A percentile compares a stretch with the other conserved stretches of the same genome.
Conservation (phyloP, 2,888 invertebrate species). For the Thymelicus lineola region DNA sequence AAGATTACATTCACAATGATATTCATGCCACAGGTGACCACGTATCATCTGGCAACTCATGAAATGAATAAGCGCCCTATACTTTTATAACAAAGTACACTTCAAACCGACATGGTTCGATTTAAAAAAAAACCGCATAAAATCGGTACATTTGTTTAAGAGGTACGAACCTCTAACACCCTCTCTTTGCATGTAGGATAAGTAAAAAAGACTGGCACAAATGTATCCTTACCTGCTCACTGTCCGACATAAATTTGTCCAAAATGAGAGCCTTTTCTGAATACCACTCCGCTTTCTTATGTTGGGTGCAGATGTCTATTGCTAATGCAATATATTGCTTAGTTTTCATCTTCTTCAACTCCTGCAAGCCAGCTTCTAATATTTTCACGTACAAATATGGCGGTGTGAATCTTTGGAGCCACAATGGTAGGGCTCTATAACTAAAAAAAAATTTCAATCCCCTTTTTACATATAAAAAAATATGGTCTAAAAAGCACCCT, state of each 20-base stretch:
- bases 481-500: no score
- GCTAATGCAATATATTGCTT: conserved; percentile 64
- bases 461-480: not conserved
- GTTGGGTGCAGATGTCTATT: conserved; percentile 75
- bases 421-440: conserved; percentile 70
- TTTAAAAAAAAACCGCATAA: no score
- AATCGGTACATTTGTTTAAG: no score
- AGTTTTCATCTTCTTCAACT: conserved; percentile 64
- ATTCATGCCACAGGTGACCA: no score
- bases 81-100: no score
- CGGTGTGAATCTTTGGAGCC: conserved; percentile 86
- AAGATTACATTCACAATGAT: no score
- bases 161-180: no score
- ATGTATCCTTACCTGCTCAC: conserved; percentile 58
- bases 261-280: conserved; percentile 87
- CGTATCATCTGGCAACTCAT: no score
- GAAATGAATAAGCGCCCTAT: no score
- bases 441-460: conserved; percentile 50
- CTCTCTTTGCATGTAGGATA: no score
- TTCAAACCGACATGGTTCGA: no score
- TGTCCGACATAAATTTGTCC: conserved; percentile 63
- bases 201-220: no score
- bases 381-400: conserved; percentile 72
- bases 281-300: conserved; percentile 82
- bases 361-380: conserved; percentile 66